Conservation (phyloP, 2,888 invertebrate genomes). For the Calliphora vomitoria region DNA sequence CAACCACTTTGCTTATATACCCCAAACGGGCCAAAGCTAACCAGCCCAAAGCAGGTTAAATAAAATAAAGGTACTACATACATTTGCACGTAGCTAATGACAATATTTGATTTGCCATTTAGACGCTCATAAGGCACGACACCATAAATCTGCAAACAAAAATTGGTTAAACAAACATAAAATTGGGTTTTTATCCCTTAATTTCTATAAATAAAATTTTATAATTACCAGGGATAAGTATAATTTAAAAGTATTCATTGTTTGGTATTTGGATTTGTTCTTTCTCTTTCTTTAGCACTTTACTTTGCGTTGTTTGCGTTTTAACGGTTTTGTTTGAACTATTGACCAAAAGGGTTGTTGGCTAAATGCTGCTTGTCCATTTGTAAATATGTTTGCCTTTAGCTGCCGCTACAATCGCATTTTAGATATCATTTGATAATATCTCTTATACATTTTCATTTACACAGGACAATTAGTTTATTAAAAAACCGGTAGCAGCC, state of each 20-base stretch:
- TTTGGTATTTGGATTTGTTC: constrained; percentile 1
- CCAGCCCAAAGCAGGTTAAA: constrained; percentile 78
- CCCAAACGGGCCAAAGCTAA: constrained; percentile 74
- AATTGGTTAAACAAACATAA: not conserved
- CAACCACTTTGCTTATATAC: constrained; percentile 76
- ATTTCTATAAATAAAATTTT: not conserved
- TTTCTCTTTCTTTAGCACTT: not conserved
- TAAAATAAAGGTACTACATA: constrained; percentile 79
- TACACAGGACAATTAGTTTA: constrained; percentile 69
- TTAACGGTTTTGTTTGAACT: constrained; percentile 40
- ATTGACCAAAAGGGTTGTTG: constrained; percentile 33
- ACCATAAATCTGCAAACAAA: constrained; percentile 78
- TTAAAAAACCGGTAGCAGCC: constrained; percentile 41
- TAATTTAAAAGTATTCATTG: constrained; percentile 71
- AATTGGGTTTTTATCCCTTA: not conserved
- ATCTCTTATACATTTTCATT: constrained; percentile 49
- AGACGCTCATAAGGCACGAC: constrained; percentile 81
- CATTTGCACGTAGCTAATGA: constrained; percentile 80
- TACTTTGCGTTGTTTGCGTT: constrained; percentile 9
- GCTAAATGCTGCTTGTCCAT: constrained; percentile 26
- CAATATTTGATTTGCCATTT: constrained; percentile 71
- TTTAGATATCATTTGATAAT: constrained; percentile 61
- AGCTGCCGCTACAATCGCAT: constrained; percentile 54
- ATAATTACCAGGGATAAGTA: constrained; percentile 68
- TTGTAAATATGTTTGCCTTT: constrained; percentile 38